Percentiles rank a stretch among this genome's conserved stretches.
These are phyloP conservation scores for Fragum sueziense DNA, from an alignment of 2,888 invertebrate genomes.

Conservation along the genomic window DNA sequence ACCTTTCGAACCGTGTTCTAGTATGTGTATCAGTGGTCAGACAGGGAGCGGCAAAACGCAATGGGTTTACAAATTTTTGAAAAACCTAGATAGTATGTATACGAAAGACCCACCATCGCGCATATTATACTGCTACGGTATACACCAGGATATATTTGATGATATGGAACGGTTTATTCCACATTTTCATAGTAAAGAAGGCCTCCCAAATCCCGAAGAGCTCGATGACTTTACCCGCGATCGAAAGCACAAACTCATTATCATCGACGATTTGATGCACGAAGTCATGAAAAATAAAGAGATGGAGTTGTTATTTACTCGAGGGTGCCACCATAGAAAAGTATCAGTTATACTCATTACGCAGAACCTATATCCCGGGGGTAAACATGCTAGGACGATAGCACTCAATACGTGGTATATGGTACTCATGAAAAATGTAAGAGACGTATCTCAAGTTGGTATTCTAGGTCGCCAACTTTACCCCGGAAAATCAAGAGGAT, in stretches of 20 bases:
- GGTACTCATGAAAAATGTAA: constrained; percentile 25
- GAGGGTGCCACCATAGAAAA: constrained; percentile 35
- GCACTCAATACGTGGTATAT: constrained; percentile 38
- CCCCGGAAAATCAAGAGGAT: constrained; percentile 26
- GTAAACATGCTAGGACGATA: constrained; percentile 33
- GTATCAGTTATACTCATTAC: constrained; percentile 20
- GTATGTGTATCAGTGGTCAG: constrained; percentile 48
- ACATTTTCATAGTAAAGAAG: constrained; percentile 26
- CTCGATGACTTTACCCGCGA: constrained; percentile 40
- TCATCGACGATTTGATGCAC: constrained; percentile 43
- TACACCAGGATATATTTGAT: constrained; percentile 44
- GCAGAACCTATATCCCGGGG: constrained; percentile 19
- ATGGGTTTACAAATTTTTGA: constrained; percentile 45
- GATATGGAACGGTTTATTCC: constrained; percentile 37
- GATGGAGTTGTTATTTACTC: constrained; percentile 41
- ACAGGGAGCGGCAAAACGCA: constrained; percentile 50
- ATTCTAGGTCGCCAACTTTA: constrained; percentile 12
- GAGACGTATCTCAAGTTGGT: constrained; percentile 12
- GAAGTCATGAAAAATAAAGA: constrained; percentile 23
- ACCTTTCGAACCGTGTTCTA: constrained; percentile 53
- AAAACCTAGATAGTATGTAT: constrained; percentile 37
- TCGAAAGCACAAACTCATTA: constrained; percentile 22
- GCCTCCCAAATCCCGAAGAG: constrained; percentile 22
- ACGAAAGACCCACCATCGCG: constrained; percentile 32
- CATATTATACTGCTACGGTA: constrained; percentile 41